Evolutionary conservation across 1,140 invertebrate species (phyloP).

Genomic region (Apis dorsata): DNA sequence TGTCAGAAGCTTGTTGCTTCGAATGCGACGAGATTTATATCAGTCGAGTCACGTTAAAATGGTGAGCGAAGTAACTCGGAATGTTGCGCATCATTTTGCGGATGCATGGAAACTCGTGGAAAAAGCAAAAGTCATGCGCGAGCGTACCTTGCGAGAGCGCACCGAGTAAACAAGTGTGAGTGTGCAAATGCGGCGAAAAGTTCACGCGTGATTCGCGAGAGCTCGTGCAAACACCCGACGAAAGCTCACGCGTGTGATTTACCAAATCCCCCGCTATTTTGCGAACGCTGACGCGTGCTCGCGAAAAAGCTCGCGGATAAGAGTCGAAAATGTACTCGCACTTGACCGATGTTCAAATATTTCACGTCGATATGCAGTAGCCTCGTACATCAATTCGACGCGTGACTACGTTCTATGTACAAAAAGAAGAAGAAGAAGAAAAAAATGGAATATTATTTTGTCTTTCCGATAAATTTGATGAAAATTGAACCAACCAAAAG

Average conservation of each 20-base stretch:
- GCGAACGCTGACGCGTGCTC: background rate
- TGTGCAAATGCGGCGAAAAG: conserved; percentile 2
- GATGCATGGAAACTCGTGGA: too few species aligned
- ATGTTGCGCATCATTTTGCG: conserved; percentile 3
- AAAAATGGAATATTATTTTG: background rate
- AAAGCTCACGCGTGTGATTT: background rate
- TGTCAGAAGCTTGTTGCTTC: too few species aligned
- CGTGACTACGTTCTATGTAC: background rate
- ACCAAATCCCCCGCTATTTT: background rate
- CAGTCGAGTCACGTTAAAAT: too few species aligned
- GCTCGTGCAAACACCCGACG: background rate
- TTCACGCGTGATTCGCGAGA: conserved; percentile 13
- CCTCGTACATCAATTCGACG: background rate
- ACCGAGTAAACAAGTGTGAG: background rate
- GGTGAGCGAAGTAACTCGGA: background rate
- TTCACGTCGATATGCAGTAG: background rate
- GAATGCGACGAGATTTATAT: too few species aligned
- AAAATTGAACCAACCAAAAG: too few species aligned
- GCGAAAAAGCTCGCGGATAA: background rate
- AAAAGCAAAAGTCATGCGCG: conserved; percentile 2
- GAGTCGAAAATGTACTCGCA: background rate
- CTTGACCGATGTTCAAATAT: background rate
- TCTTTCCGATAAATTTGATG: background rate
- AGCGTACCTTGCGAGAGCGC: background rate
- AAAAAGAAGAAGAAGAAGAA: background rate